Evolutionary conservation across 2,888 invertebrate species (phyloP), one percentile per base, ranked within the genome.

Genomic region (Colletes collaris): DNA sequence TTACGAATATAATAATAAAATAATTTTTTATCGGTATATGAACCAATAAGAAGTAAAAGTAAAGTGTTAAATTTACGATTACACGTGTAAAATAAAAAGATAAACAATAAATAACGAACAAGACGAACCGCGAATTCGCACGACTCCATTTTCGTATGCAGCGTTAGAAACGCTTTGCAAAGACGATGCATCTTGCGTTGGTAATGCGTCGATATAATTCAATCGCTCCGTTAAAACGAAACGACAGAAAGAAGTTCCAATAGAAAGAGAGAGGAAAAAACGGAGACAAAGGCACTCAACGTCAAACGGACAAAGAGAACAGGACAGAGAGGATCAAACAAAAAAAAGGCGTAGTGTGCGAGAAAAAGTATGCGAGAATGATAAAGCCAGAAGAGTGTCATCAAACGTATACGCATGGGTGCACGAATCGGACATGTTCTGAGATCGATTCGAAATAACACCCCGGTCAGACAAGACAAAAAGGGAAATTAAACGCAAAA

Each of bases 211-310:
- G 59, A 50, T 40, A 64, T 35, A 66, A 66, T 73, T 66, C 40
- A 40, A 53, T 72, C 60, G 19, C n/a, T 56, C 27, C 13, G 52
- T 49, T n/a, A 6, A 58, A 46, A 46, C 52, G 59, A 40, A 69
- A n/a, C 19, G 11, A 2, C 37, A 16, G 27, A 49, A 65, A 27
- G n/a, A 35, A 27, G 35, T 10, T 3, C 5, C 19, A 11, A 19
- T 60, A 19, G 49, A 53, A 50, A 49, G 49, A 63, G 74, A 59
- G 37, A 19, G 19, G 4, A 13, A 4, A 53, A 46, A n/a, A 19
- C 60, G 53, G 16, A 63, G 63, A 79, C 76, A 79, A 79, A 79
- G 76, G 76, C 55, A 44, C 19, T 8, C 37, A 8, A 58, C 37
- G 16, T 53, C 53, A 13, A n/a, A 11, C 55, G 46, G 10, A 71